Conservation (phyloP, 2,113 vertebrate species). For the Trogon melanurus region DNA sequence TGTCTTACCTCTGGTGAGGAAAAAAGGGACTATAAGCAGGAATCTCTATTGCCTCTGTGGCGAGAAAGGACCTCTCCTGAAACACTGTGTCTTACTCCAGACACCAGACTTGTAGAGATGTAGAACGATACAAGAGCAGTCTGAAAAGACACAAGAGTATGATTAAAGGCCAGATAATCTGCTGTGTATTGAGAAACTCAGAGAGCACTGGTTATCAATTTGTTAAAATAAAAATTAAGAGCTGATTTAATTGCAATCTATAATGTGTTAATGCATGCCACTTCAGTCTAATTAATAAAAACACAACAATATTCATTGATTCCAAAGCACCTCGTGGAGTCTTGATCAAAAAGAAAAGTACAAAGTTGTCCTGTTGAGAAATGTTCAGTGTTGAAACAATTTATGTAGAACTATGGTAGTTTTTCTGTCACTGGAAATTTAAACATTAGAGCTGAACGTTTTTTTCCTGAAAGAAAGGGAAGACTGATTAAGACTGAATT, state of each 20-base stretch:
- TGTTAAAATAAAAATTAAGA: background rate
- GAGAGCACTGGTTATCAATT: background rate
- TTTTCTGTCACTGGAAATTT: background rate
- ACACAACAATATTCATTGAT: background rate
- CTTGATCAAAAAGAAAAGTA: background rate
- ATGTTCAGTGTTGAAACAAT: background rate
- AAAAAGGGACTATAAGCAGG: background rate
- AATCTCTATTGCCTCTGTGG: background rate
- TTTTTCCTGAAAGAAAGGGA: background rate
- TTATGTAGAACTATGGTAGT: background rate
- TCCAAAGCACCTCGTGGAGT: background rate
- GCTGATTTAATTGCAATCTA: background rate
- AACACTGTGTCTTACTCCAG: background rate
- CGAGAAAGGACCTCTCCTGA: background rate
- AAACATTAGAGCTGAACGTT: background rate
- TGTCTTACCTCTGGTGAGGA: background rate
- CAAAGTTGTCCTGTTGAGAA: background rate
- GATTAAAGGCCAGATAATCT: background rate
- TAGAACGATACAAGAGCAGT: background rate
- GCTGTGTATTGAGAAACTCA: background rate
- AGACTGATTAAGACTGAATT: background rate
- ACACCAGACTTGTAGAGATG: background rate
- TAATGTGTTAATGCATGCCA: background rate
- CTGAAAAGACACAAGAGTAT: background rate
- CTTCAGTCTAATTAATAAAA: background rate